Conservation (phyloP, 1,140 invertebrate species). For the Andrena cerasifolii region DNA sequence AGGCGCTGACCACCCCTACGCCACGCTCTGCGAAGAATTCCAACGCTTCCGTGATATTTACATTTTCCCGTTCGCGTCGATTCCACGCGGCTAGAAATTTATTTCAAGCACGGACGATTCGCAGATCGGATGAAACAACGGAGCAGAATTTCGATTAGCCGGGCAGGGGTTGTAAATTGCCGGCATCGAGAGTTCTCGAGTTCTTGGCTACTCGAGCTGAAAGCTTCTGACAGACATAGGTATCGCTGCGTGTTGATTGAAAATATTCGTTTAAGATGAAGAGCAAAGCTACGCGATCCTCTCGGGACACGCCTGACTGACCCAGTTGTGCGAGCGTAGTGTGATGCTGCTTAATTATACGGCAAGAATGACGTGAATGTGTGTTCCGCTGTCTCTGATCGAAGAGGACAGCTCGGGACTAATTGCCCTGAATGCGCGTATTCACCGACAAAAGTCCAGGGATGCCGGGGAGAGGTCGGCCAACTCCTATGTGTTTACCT, state of each 20-base stretch:
- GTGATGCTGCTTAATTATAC: constrained; percentile 20
- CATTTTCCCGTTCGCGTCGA: neutral
- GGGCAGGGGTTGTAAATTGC: neutral
- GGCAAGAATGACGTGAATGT: constrained; percentile 23
- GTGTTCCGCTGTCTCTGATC: neutral
- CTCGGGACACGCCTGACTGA: neutral
- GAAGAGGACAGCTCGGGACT: constrained; percentile 26
- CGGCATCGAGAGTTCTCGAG: neutral
- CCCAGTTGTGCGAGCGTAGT: constrained; percentile 5
- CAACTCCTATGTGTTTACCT: constrained; percentile 20
- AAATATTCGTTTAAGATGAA: neutral
- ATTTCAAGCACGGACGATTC: constrained; percentile 7
- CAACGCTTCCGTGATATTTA: neutral
- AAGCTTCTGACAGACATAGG: too few species aligned
- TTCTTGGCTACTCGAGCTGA: neutral
- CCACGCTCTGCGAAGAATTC: neutral
- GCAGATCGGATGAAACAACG: neutral
- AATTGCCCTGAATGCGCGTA: constrained; percentile 37
- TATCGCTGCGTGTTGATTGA: too few species aligned
- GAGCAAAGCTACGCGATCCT: neutral
- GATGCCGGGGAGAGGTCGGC: constrained; percentile 1
- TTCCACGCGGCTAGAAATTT: neutral
- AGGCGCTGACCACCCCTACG: neutral
- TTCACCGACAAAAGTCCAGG: constrained; percentile 38
- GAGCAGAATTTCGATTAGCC: constrained; percentile 7